Conservation (phyloP, 2,888 invertebrate species). For the Brachycybe producta region DNA sequence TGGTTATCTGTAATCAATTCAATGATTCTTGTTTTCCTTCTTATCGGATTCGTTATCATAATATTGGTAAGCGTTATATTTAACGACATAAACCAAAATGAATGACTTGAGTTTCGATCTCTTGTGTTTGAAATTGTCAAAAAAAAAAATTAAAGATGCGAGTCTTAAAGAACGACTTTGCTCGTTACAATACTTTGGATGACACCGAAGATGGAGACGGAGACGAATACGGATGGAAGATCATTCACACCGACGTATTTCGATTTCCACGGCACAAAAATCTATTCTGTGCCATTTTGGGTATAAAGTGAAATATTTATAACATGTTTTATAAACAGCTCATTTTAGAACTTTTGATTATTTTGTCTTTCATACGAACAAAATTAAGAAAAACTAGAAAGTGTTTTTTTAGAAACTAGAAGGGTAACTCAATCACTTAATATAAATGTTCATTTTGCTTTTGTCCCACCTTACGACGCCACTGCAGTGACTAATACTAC, state of each 20-base stretch:
- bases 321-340: no score
- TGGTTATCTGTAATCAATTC: conserved; percentile 43
- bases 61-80: conserved; percentile 37
- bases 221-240: conserved; percentile 42
- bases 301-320: conserved; percentile 25
- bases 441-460: no score
- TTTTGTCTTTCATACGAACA: no score
- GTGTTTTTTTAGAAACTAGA: no score
- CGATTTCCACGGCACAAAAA: conserved; percentile 36
- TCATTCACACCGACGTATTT: conserved; percentile 40
- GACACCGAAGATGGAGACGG: conserved; percentile 35
- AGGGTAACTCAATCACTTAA: no score
- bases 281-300: conserved; percentile 39
- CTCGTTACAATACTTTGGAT: conserved; percentile 36
- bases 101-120: background rate
- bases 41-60: conserved; percentile 39
- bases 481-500: background rate
- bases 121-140: no score
- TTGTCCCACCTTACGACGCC: no score
- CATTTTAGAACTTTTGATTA: no score
- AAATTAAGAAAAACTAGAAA: no score
- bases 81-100: background rate
- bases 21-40: conserved; percentile 38
- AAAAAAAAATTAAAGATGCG: conserved; percentile 31
- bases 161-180: conserved; percentile 39